Percentiles rank a stretch among this genome's conserved stretches.
phyloP scores from a whole-genome alignment of 2,113 vertebrate species.

The Thalassarche chlororhynchos region DNA sequence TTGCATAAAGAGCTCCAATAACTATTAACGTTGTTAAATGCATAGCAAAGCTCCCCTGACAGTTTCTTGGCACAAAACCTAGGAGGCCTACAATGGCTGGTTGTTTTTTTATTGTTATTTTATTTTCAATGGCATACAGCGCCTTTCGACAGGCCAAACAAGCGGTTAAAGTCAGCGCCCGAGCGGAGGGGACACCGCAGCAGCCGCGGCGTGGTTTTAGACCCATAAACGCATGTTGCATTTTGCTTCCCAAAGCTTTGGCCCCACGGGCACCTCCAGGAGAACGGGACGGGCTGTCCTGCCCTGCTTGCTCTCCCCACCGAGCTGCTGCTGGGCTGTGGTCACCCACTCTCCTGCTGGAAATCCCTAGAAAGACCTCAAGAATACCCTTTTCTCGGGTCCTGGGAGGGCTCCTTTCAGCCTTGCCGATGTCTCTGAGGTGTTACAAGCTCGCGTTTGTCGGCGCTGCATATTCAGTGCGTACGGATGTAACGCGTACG shows the following conservation, averaged over 20 bases:
- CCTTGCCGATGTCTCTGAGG: fast-evolving
- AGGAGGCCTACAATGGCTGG: not conserved
- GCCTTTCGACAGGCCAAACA: not conserved
- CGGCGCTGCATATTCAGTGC: fast-evolving
- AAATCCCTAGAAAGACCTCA: fast-evolving
- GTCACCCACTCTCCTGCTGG: not conserved
- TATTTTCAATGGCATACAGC: not conserved
- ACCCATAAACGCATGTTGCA: fast-evolving
- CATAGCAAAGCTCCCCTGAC: not conserved
- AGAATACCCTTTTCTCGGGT: fast-evolving
- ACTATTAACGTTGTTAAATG: not conserved
- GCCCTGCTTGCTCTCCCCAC: not conserved
- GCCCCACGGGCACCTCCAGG: not conserved
- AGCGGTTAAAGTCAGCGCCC: not conserved
- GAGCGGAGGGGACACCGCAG: not conserved
- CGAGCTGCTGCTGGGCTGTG: not conserved
- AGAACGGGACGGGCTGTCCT: not conserved
- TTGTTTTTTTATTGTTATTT: not conserved
- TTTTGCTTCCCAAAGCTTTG: not conserved
- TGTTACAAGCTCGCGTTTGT: fast-evolving
- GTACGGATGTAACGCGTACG: fast-evolving
- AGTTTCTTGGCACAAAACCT: not conserved
- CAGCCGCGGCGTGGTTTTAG: fast-evolving
- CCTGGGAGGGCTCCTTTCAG: not conserved
- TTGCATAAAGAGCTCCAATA: not conserved